These are phyloP conservation scores for Melolontha melolontha DNA, from an alignment of 2,888 invertebrate species.

Conservation along the genomic window DNA sequence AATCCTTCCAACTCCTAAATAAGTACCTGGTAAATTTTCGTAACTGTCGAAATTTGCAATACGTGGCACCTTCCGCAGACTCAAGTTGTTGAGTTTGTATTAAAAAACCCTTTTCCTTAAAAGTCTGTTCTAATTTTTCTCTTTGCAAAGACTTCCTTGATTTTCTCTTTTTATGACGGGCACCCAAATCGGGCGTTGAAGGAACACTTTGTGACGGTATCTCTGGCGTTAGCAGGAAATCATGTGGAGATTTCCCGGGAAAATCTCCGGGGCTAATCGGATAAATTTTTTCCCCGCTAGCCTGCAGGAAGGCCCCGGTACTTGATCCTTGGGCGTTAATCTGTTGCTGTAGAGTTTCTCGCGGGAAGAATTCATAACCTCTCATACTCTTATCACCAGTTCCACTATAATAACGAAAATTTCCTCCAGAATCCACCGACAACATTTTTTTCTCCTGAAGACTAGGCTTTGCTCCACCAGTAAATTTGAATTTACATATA, in stretches of 20 bases:
- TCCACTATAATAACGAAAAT: conserved; percentile 86
- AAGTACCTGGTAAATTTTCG: conserved; percentile 92
- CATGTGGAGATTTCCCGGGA: conserved; percentile 56
- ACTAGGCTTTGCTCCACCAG: conserved; percentile 89
- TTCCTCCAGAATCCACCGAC: conserved; percentile 89
- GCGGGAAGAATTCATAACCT: conserved; percentile 82
- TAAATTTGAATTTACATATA: conserved; percentile 94
- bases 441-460: conserved; percentile 93
- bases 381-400: conserved; percentile 84
- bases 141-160: conserved; percentile 85
- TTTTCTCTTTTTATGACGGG: conserved; percentile 75
- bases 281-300: conserved; percentile 69
- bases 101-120: conserved; percentile 92
- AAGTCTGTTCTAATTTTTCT: conserved; percentile 91
- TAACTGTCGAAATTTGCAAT: conserved; percentile 91
- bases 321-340: conserved; percentile 68
- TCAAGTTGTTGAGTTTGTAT: conserved; percentile 94
- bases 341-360: conserved; percentile 76
- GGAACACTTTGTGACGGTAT: conserved; percentile 53
- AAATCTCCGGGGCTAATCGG: conserved; percentile 60
- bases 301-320: conserved; percentile 67
- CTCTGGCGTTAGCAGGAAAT: conserved; percentile 61
- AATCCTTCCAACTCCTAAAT: conserved; percentile 94
- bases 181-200: conserved; percentile 52
- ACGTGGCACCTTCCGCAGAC: conserved; percentile 93